Base-by-base conservation (phyloP, 2,113 vertebrate species). In the Salvelinus alpinus region DNA sequence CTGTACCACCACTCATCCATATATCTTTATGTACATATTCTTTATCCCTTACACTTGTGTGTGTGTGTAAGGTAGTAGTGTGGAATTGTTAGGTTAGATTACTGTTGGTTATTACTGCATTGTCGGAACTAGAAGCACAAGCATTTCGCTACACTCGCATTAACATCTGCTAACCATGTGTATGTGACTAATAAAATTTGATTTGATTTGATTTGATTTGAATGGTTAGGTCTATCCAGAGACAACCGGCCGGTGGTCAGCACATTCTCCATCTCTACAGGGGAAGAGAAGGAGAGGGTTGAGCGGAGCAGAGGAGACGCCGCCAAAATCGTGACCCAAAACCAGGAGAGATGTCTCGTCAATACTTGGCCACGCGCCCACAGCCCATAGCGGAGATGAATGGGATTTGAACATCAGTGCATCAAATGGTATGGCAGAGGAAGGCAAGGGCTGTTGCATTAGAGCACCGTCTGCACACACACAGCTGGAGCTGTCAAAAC, bases 271-370 rank as follows among this genome's bases (percentile, higher is more conserved):
- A 64, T 70, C 59, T 60, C 22, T 60, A 29, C 7, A 65, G 27
- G 29, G 20, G 59, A 44, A 70, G 71, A 25, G 20, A 25, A 22
- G 22, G 47, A 25, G 54, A 71, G 62, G 67, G 38, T 62, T 73
- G 71, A 79, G 78, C 72, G 64, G 70, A 48, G 77, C 64, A 82
- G 81, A 81, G 75, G 69, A 73, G 51, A 84, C 77, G 11, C 79
- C 87, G 78, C 85, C 84, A 87, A 89, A 83, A 82, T 82, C 84
- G 83, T 89, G 89, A 92, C 88, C 89, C 84, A 89, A 92, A 90
- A 89, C 74, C 84, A 80, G 25, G 78, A 88, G 84, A 78, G 86
- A 85, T 68, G 81, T 85, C 80, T 7, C 22, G 84, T 90, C 85
- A 67, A 88, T 89, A 80, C 66, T 74, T 89, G 88, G 88, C 81